Evolutionary conservation across 2,888 invertebrate species (phyloP), one percentile per base, ranked within the genome.

Genomic region (Melanchra persicariae): DNA sequence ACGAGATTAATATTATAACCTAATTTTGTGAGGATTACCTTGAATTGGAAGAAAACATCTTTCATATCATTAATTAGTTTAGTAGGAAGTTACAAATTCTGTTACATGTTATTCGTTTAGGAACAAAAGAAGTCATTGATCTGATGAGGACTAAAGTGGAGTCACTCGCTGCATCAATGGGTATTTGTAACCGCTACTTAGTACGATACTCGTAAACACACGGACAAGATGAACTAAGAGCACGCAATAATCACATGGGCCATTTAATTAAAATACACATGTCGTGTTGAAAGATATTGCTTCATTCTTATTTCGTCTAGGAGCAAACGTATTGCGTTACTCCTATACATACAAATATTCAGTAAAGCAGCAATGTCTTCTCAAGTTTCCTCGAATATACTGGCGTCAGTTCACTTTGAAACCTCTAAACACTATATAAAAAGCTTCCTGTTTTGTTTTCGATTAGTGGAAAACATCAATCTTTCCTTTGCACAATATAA

Each of bases 401-500:
- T 79, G 54, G 65, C 73, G 71, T 82, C 68, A 82, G 57, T 81
- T 81, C 76, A 82, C 65, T 76, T 49, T 72, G 68, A 61, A 83
- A 74, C 74, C 79, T 79, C 81, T 74, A 83, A 82, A 82, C 79
- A 82, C 73, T 82, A 77, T 62, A 82, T 83, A 85, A 84, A 86
- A 83, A 79, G 83, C 83, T 85, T 84, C 81, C 74, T 81, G 80
- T 82, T 82, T 84, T 81, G 77, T 82, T 86, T 87, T 82, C 76
- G 80, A 85, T 87, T 78, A 82, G 81, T 87, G 85, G 85, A 86
- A 85, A 85, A 85, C 87, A 87, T 89, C 84, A 88, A 89, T 89
- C 87, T 88, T 87, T 89, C 86, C 84, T 87, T 87, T 82, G 71
- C 79, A 83, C 83, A 87, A 87, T 86, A 85, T 88, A 88, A 87